These are phyloP conservation scores for Caenorhabditis latens DNA, from an alignment of 1,140 invertebrate genomes.

Conservation along the genomic window DNA sequence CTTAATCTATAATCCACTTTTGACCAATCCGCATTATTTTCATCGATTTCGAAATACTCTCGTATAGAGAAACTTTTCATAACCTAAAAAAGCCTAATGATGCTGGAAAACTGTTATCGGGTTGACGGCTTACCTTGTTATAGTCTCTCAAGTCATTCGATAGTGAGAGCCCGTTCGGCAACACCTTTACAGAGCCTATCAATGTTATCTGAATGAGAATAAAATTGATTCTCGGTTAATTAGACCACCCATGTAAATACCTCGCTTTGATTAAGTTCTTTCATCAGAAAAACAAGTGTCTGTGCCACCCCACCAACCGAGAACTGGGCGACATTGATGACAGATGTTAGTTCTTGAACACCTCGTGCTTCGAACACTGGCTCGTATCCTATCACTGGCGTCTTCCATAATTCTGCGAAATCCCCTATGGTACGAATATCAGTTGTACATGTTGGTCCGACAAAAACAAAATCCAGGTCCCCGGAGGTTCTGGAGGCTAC, in stretches of 20 bases:
- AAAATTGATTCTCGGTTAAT: background rate
- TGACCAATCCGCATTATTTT: slow-evolving; percentile 12
- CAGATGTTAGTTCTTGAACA: slow-evolving; percentile 30
- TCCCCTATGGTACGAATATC: slow-evolving; percentile 32
- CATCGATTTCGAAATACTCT: slow-evolving; percentile 34
- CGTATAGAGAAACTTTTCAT: slow-evolving; percentile 10
- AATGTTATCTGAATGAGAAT: slow-evolving; percentile 4
- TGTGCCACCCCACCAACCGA: background rate
- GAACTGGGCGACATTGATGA: slow-evolving; percentile 42
- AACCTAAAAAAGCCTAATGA: background rate
- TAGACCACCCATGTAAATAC: background rate
- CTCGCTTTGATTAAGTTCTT: slow-evolving; percentile 14
- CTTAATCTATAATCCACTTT: background rate
- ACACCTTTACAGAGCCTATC: background rate
- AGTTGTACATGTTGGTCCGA: slow-evolving; percentile 32
- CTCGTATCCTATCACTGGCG: slow-evolving; percentile 24
- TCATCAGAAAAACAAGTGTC: slow-evolving; percentile 30
- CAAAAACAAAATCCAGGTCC: slow-evolving; percentile 25
- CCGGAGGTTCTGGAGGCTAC: background rate
- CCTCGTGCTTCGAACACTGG: slow-evolving; percentile 2
- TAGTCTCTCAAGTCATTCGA: slow-evolving; percentile 8
- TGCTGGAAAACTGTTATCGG: too few relatives aligned
- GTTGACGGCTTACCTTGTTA: background rate
- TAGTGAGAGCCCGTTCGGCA: background rate
- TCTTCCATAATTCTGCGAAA: slow-evolving; percentile 35